A percentile compares a stretch with the other conserved stretches of the same genome.
These are phyloP conservation scores for Hydrochoerus hydrochaeris DNA, from an alignment of 2,113 vertebrate species.

Conservation along the genomic window DNA sequence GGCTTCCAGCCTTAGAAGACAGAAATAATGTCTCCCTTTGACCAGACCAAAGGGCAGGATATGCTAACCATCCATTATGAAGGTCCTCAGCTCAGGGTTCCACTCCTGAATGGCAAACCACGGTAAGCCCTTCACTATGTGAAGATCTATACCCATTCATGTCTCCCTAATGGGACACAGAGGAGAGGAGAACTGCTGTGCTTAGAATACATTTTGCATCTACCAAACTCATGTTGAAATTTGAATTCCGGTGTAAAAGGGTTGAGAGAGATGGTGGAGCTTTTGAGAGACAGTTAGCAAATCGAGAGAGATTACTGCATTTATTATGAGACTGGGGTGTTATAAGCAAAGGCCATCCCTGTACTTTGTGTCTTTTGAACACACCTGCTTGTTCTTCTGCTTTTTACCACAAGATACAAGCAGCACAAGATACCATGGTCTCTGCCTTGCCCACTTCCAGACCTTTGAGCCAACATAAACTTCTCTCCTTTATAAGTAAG, in stretches of 20 bases:
- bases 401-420: not conserved
- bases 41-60: not conserved
- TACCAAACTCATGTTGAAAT: not conserved
- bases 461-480: not conserved
- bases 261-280: not conserved
- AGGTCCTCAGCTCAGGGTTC: not conserved
- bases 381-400: not conserved
- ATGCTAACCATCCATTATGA: not conserved
- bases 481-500: not conserved
- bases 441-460: not conserved
- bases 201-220: not conserved
- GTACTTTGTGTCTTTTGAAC: not conserved
- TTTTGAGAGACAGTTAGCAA: not conserved
- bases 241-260: not conserved
- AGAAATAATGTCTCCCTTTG: not conserved
- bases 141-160: not conserved
- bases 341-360: not conserved
- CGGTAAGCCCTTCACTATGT: not conserved
- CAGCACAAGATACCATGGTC: too few relatives aligned
- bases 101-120: not conserved
- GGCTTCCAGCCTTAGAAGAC: not conserved
- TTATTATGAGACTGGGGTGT: not conserved
- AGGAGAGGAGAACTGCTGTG: not conserved
- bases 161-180: not conserved
- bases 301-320: not conserved